phyloP scores from a whole-genome alignment of 2,888 invertebrate genomes.

The Dolichomitus sp. region DNA sequence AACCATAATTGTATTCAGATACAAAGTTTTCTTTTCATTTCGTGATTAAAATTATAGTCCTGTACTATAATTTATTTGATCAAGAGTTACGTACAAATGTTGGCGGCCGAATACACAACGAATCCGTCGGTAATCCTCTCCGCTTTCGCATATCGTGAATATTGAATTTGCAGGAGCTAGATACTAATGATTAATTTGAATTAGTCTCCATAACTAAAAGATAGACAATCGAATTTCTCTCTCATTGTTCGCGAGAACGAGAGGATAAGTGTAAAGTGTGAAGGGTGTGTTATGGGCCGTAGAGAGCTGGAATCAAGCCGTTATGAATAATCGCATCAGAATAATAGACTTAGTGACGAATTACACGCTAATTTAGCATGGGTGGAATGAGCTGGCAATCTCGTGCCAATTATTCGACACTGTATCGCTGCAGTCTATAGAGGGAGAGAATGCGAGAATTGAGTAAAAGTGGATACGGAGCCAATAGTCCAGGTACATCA shows the following conservation, averaged over 20 bases:
- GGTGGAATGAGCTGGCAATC: constrained; percentile 39
- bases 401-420: constrained; percentile 48
- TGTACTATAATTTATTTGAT: not conserved
- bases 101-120: not conserved
- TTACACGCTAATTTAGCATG: constrained; percentile 50
- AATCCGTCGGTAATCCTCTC: not conserved
- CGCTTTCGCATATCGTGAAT: not conserved
- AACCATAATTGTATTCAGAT: not conserved
- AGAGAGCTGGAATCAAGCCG: constrained; percentile 17
- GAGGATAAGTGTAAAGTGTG: constrained; percentile 11
- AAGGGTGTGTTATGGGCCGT: not conserved
- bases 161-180: not conserved
- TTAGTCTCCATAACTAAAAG: not conserved
- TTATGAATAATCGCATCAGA: constrained; percentile 55
- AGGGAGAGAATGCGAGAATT: not conserved
- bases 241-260: constrained; percentile 17
- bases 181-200: constrained; percentile 1
- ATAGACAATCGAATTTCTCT: constrained; percentile 31
- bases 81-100: not conserved
- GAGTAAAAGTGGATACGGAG: not conserved
- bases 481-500: not conserved
- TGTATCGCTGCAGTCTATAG: not conserved
- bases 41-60: not conserved
- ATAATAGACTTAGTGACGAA: constrained; percentile 56
- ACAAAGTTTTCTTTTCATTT: not conserved